These are phyloP conservation scores for Plagodis dolabraria DNA, from an alignment of 2,888 invertebrate genomes.

Conservation along the genomic window DNA sequence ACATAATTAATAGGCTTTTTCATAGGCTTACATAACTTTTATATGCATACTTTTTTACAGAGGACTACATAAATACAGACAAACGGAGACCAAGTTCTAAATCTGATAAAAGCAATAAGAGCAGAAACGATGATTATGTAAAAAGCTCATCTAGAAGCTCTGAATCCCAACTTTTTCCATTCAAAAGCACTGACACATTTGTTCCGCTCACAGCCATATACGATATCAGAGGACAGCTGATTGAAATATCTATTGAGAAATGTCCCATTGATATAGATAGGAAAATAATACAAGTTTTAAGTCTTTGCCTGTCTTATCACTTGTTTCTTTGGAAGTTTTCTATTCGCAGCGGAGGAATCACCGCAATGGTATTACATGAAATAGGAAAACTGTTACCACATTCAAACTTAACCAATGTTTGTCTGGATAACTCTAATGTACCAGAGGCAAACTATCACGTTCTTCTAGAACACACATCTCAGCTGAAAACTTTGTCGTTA, in stretches of 20 bases:
- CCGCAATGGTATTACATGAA: conserved; percentile 43
- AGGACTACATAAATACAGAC: conserved; percentile 7
- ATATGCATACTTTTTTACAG: conserved; percentile 4
- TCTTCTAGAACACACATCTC: conserved; percentile 48
- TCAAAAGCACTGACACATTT: not conserved
- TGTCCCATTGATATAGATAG: conserved; percentile 37
- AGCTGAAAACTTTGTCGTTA: conserved; percentile 56
- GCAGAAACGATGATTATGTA: not conserved
- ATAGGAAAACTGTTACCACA: conserved; percentile 52
- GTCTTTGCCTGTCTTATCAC: conserved; percentile 56
- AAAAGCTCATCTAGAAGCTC: not conserved
- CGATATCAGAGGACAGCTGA: conserved; percentile 42
- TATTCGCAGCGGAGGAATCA: conserved; percentile 44
- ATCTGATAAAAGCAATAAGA: conserved; percentile 7
- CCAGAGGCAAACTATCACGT: conserved; percentile 52
- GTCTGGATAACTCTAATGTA: conserved; percentile 54
- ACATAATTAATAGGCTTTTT: no score
- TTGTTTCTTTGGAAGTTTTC: conserved; percentile 46
- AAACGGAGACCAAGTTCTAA: conserved; percentile 8
- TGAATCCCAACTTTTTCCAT: not conserved
- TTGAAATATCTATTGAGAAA: conserved; percentile 49
- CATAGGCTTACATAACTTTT: no score
- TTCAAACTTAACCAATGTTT: conserved; percentile 61
- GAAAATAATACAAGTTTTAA: conserved; percentile 52
- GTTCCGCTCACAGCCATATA: conserved; percentile 50